phyloP scores from a whole-genome alignment of 2,797 vertebrate genomes.

The Tympanoctomys barrerae region DNA sequence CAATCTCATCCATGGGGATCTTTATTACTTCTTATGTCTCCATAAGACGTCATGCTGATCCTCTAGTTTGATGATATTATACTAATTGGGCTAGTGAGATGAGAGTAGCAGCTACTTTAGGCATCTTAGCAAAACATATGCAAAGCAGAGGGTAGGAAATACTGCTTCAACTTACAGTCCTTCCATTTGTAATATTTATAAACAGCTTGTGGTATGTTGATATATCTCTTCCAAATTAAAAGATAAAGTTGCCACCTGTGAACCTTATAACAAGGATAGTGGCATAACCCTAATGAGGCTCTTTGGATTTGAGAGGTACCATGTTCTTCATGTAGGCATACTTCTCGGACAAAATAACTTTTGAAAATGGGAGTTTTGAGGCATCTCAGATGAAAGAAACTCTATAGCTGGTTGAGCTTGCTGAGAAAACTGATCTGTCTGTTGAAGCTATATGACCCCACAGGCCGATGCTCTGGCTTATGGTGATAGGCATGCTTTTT shows the following conservation, averaged over 20 bases:
- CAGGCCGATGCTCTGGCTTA: not conserved
- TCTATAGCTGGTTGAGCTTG: not conserved
- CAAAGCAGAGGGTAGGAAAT: constrained; percentile 33
- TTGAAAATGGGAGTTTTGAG: constrained; percentile 29
- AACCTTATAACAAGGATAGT: not conserved
- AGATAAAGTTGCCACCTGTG: not conserved
- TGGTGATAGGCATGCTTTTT: not conserved
- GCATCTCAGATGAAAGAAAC: not conserved
- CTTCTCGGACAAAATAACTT: constrained; percentile 1
- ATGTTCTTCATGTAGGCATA: not conserved
- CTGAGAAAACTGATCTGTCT: not conserved
- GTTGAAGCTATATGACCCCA: not conserved
- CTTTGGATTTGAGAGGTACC: constrained; percentile 1
- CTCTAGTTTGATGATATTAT: constrained; percentile 45
- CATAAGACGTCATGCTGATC: not conserved
- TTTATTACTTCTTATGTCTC: constrained; percentile 44
- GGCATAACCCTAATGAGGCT: not conserved
- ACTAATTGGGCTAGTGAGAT: constrained; percentile 26
- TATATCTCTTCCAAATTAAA: not conserved
- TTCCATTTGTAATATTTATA: not conserved
- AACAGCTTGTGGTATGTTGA: not conserved
- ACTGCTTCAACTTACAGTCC: not conserved
- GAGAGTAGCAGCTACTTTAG: not conserved
- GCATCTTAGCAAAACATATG: constrained; percentile 6
- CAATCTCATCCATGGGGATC: constrained; percentile 14